Percentiles rank a stretch among this genome's conserved stretches.
phyloP scores from a whole-genome alignment of 1,140 invertebrate genomes.

The Reticulitermes speratus region DNA sequence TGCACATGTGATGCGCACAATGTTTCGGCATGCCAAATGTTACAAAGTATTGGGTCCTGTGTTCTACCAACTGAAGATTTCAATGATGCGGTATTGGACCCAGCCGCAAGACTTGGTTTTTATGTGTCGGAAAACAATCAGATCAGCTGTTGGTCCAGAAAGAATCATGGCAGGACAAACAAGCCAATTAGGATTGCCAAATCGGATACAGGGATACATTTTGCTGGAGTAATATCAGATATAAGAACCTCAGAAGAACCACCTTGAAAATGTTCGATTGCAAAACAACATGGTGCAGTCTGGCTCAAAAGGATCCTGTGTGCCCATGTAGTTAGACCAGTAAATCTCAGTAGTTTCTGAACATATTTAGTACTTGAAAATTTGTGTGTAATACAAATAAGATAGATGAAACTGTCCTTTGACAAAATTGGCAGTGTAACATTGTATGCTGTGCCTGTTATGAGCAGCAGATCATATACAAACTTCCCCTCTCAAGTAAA shows the following conservation, averaged over 20 bases:
- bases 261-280: too few relatives aligned
- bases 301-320: background rate
- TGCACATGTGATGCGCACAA: constrained; percentile 42
- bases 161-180: constrained; percentile 25
- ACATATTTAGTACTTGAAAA: too few relatives aligned
- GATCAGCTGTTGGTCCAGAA: constrained; percentile 34
- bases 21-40: constrained; percentile 42
- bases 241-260: too few relatives aligned
- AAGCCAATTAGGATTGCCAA: constrained; percentile 36
- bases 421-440: too few relatives aligned
- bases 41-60: constrained; percentile 42
- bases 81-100: constrained; percentile 41
- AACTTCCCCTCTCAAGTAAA: too few relatives aligned
- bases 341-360: background rate
- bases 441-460: too few relatives aligned
- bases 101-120: constrained; percentile 40
- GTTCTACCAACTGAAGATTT: constrained; percentile 42
- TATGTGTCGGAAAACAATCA: constrained; percentile 38
- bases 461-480: too few relatives aligned
- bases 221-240: constrained; percentile 32
- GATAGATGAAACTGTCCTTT: too few relatives aligned
- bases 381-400: too few relatives aligned
- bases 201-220: constrained; percentile 36
- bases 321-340: background rate
- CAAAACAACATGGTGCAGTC: too few relatives aligned